Evolutionary conservation across 1,140 invertebrate genomes (phyloP).

Genomic region (Heliconius nattereri): DNA sequence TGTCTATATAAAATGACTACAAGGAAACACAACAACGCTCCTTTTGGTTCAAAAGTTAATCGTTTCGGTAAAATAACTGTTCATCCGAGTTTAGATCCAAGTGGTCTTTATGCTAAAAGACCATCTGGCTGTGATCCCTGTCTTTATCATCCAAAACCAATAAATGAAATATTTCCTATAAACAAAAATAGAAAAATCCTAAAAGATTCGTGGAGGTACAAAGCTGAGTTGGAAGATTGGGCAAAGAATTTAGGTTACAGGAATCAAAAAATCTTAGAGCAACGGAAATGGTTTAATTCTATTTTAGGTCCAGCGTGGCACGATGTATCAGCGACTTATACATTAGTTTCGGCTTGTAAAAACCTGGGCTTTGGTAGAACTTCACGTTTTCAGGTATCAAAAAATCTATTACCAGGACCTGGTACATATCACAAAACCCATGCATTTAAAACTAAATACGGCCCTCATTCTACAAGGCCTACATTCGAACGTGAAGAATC

Average conservation of each 20-base stretch:
- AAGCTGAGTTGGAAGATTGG: slow-evolving; percentile 70
- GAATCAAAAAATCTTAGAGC: slow-evolving; percentile 63
- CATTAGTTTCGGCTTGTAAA: slow-evolving; percentile 45
- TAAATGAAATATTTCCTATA: slow-evolving; percentile 52
- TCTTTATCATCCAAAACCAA: slow-evolving; percentile 57
- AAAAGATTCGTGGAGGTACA: slow-evolving; percentile 68
- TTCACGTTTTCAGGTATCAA: slow-evolving; percentile 45
- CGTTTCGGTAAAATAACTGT: slow-evolving; percentile 62
- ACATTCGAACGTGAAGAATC: slow-evolving; percentile 65
- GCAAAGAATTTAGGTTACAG: slow-evolving; percentile 70
- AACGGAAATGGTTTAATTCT: slow-evolving; percentile 52
- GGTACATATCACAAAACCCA: slow-evolving; percentile 61
- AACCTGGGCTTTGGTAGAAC: slow-evolving; percentile 67
- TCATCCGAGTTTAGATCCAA: slow-evolving; percentile 67
- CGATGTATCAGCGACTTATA: slow-evolving; percentile 34
- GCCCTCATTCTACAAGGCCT: slow-evolving; percentile 58
- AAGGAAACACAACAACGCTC: background rate
- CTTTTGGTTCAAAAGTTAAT: slow-evolving; percentile 52
- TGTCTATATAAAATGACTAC: slow-evolving; percentile 10
- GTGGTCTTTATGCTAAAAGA: slow-evolving; percentile 55
- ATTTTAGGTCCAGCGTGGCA: slow-evolving; percentile 71
- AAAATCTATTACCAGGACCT: slow-evolving; percentile 53
- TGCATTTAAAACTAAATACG: slow-evolving; percentile 59
- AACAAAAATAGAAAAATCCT: slow-evolving; percentile 47
- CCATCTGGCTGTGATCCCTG: slow-evolving; percentile 63